These are phyloP conservation scores for Oreochromis niloticus DNA, from an alignment of 2,113 vertebrate genomes.

Conservation along the genomic window DNA sequence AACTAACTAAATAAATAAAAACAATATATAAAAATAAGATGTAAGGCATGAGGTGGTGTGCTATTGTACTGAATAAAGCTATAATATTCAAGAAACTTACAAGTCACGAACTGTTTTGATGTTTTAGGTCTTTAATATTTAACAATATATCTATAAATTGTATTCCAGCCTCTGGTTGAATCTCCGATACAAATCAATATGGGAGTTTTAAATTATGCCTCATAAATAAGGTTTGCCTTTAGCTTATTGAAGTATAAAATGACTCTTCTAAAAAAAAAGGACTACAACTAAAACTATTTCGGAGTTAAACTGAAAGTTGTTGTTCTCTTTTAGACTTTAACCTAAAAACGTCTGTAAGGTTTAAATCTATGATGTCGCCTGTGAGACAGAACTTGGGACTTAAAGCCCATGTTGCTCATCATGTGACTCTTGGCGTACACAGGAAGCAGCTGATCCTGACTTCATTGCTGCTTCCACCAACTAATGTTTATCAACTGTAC, in stretches of 20 bases:
- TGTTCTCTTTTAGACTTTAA: not conserved
- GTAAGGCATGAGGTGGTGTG: not conserved
- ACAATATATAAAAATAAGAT: not conserved
- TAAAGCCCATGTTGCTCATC: fast-evolving
- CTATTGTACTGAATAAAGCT: not conserved
- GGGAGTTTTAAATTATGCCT: not conserved
- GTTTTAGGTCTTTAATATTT: not conserved
- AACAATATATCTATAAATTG: not conserved
- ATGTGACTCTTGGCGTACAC: constrained; percentile 67
- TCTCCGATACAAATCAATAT: not conserved
- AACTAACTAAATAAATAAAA: not conserved
- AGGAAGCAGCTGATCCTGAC: constrained; percentile 68
- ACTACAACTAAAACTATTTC: not conserved
- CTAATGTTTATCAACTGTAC: constrained; percentile 28
- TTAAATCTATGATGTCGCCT: not conserved
- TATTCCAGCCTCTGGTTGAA: not conserved
- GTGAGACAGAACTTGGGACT: not conserved
- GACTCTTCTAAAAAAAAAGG: not conserved
- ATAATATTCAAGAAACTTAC: not conserved
- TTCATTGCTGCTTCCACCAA: constrained; percentile 23
- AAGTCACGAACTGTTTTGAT: not conserved
- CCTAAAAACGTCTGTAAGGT: not conserved
- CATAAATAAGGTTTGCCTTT: not conserved
- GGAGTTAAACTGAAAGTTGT: not conserved
- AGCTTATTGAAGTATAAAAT: not conserved